Conservation (phyloP, 2,113 vertebrate genomes). For the Athene cunicularia region DNA sequence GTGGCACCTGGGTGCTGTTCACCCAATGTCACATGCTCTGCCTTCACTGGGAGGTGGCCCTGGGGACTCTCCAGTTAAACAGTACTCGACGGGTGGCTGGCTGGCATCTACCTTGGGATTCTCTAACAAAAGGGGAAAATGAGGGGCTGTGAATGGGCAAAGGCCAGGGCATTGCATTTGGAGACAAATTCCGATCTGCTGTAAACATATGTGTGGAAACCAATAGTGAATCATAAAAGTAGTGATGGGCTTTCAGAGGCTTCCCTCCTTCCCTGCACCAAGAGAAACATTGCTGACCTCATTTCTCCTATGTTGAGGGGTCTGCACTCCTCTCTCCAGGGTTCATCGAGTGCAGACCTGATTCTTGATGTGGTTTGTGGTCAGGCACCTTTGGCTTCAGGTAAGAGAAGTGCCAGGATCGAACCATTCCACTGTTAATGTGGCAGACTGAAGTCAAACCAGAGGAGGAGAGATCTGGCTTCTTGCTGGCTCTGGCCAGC, state of each 20-base stretch:
- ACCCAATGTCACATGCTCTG: not conserved
- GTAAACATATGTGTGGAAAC: not conserved
- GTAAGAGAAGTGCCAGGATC: not conserved
- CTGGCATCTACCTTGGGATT: not conserved
- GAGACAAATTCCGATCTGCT: not conserved
- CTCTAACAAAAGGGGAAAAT: not conserved
- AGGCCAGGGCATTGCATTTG: not conserved
- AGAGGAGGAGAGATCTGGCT: not conserved
- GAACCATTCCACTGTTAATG: not conserved
- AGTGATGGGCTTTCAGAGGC: not conserved
- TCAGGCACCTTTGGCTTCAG: not conserved
- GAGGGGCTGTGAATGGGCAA: not conserved
- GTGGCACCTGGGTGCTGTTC: not conserved
- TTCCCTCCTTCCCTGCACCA: not conserved
- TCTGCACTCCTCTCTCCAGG: not conserved
- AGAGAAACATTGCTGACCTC: not conserved
- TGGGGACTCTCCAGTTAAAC: not conserved
- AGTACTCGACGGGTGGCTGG: not conserved
- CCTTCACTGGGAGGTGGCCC: not conserved
- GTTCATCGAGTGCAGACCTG: not conserved
- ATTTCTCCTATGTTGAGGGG: not conserved
- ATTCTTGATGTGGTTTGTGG: not conserved
- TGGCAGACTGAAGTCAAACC: not conserved
- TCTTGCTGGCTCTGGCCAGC: not conserved
- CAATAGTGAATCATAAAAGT: not conserved